phyloP scores from a whole-genome alignment of 2,113 vertebrate genomes.

The Anarrhichthys ocellatus region DNA sequence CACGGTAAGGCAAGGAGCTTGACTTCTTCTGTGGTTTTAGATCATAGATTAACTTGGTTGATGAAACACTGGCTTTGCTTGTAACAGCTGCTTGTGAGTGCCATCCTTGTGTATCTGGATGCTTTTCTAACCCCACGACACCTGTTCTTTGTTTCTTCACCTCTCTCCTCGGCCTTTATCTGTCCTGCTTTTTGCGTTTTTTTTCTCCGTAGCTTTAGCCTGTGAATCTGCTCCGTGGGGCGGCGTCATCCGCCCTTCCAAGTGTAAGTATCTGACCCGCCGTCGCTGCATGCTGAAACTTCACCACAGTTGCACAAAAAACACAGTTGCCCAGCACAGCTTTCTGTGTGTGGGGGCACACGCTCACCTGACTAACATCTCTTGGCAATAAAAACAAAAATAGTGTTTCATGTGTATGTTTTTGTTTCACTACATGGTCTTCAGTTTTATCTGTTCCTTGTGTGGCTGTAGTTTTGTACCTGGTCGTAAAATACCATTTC shows the following conservation, averaged over 20 bases:
- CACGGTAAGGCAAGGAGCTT: constrained; percentile 76
- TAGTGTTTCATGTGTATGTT: not conserved
- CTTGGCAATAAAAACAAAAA: not conserved
- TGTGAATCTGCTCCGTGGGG: constrained; percentile 82
- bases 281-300: not conserved
- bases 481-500: not conserved
- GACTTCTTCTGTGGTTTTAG: constrained; percentile 7
- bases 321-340: too few relatives aligned
- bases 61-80: not conserved
- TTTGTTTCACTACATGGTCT: not conserved
- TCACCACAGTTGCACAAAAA: not conserved
- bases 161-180: not conserved
- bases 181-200: constrained; percentile 35
- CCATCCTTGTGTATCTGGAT: not conserved
- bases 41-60: not conserved
- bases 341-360: not conserved
- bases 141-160: not conserved
- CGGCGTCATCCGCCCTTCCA: constrained; percentile 81
- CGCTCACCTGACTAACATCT: not conserved
- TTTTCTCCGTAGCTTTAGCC: constrained; percentile 72
- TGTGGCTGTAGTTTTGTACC: not conserved
- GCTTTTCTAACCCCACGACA: constrained; percentile 45
- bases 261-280: constrained; percentile 87
- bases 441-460: not conserved
- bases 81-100: not conserved